phyloP scores from a whole-genome alignment of 2,797 vertebrate species.

The Leuciscus waleckii region DNA sequence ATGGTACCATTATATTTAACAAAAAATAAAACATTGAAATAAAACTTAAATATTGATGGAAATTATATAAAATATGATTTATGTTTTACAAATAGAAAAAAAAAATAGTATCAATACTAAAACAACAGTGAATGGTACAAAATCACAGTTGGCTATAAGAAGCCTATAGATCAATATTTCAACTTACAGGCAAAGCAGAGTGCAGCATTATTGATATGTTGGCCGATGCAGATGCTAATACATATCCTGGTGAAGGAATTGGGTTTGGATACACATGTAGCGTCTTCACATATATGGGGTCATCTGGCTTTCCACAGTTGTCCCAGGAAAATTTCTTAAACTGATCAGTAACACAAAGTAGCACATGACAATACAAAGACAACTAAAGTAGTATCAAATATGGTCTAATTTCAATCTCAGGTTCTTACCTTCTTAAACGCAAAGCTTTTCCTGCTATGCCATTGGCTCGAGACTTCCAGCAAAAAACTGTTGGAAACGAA shows the following conservation, averaged over 20 bases:
- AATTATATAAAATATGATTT: too few species aligned
- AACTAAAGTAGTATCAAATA: not conserved
- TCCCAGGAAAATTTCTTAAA: constrained; percentile 74
- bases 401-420: not conserved
- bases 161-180: not conserved
- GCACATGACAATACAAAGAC: not conserved
- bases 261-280: constrained; percentile 77
- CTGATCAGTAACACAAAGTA: constrained; percentile 54
- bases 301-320: constrained; percentile 74
- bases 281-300: constrained; percentile 71
- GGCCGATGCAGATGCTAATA: constrained; percentile 72
- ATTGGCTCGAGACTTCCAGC: not conserved
- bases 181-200: constrained; percentile 73
- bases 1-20: not conserved
- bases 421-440: constrained; percentile 44
- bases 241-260: constrained; percentile 72
- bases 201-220: constrained; percentile 65
- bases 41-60: not conserved
- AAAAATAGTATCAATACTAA: not conserved
- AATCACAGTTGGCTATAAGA: not conserved
- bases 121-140: not conserved
- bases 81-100: not conserved
- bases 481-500: not conserved
- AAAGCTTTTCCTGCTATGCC: not conserved
- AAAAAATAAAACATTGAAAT: not conserved